phyloP scores from a whole-genome alignment of 2,888 invertebrate species.

The Leptopilina drosophilae region DNA sequence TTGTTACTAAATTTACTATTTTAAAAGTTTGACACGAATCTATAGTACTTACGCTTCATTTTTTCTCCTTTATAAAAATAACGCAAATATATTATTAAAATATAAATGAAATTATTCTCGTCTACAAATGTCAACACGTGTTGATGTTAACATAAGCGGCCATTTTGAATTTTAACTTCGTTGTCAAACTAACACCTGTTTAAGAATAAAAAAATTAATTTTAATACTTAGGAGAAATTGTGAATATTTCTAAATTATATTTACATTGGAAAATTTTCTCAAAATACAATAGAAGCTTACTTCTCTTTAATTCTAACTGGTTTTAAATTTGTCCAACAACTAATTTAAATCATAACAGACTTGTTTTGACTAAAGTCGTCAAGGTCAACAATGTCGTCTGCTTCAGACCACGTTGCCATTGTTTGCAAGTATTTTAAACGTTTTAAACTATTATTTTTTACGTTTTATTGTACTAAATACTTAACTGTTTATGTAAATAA shows the following conservation, averaged over 20 bases:
- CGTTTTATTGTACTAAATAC: too few relatives aligned
- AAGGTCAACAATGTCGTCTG: constrained; percentile 4
- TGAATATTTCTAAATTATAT: too few relatives aligned
- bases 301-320: background rate
- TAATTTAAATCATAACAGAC: background rate
- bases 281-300: background rate
- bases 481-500: too few relatives aligned
- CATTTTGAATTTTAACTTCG: too few relatives aligned
- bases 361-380: background rate
- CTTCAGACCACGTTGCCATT: background rate
- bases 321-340: background rate
- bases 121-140: constrained; percentile 7
- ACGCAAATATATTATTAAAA: background rate
- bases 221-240: too few relatives aligned
- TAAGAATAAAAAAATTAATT: too few relatives aligned
- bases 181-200: too few relatives aligned
- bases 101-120: background rate
- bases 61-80: background rate
- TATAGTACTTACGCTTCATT: background rate
- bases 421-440: background rate
- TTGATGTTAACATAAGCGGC: too few relatives aligned
- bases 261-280: background rate
- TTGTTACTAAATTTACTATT: background rate
- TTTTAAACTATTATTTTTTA: background rate
- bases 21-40: background rate